These are phyloP conservation scores for Priocnemis perturbator DNA, from an alignment of 2,888 invertebrate species.

Conservation along the genomic window DNA sequence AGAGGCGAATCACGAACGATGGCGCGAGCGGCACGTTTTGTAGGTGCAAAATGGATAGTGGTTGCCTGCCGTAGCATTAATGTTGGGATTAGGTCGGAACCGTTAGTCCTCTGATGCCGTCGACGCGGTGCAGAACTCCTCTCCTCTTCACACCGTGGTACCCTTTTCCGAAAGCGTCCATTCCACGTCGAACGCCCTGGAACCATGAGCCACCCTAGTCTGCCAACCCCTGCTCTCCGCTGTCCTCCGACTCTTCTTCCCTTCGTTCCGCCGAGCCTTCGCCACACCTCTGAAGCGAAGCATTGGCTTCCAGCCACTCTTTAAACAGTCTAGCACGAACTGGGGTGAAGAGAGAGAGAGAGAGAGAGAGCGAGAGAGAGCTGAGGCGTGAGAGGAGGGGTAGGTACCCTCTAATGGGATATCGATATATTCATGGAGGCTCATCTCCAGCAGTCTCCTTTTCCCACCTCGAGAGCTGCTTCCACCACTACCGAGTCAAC, in stretches of 20 bases:
- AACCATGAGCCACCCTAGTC: conserved; percentile 30
- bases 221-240: conserved; percentile 23
- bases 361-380: conserved; percentile 12
- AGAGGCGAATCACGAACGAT: not conserved
- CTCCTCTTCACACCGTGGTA: conserved; percentile 3
- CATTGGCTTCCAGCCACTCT: conserved; percentile 58
- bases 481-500: too few species aligned
- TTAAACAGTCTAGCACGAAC: conserved; percentile 61
- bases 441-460: conserved; percentile 59
- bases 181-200: conserved; percentile 43
- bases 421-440: conserved; percentile 70
- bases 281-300: conserved; percentile 19
- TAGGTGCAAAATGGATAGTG: conserved; percentile 54
- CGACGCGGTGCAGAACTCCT: conserved; percentile 33
- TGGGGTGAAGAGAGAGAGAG: conserved; percentile 23
- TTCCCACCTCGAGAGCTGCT: conserved; percentile 44
- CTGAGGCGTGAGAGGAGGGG: conserved; percentile 1
- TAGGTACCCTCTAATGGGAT: conserved; percentile 65
- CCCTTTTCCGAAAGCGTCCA: conserved; percentile 22
- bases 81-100: conserved; percentile 60
- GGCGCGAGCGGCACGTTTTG: conserved; percentile 19
- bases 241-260: conserved; percentile 13
- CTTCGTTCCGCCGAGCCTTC: conserved; percentile 11
- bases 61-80: conserved; percentile 66
- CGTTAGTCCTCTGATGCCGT: conserved; percentile 45